Base-by-base conservation (phyloP, 2,888 invertebrate species). In the Oxyscelio sp. region DNA sequence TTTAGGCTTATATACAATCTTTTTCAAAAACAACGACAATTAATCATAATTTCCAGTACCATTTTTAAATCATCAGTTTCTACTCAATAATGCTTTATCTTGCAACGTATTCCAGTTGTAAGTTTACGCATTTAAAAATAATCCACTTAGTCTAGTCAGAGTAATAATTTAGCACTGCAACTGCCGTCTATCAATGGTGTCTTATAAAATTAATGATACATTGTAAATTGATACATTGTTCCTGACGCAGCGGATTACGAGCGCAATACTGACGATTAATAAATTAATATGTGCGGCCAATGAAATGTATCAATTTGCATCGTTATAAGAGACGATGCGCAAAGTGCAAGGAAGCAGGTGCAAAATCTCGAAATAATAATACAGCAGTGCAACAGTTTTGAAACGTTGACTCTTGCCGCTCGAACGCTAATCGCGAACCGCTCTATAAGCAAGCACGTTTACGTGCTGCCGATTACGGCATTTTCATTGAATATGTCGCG, bases 391-490 rank as follows among this genome's bases (percentile, higher is more conserved):
- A 38, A 19, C 48, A 17, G 17, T 58, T 66, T 59, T 27, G 27
- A 27, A 48, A 24, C 2, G 50, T 15, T 9, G 50, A 81, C 70
- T 74, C 74, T 81, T 74, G 54, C 45, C 52, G 59, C 27, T 9
- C 59, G 15, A 2, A 24, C 56, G 52, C 45, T 74, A 80, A 80
- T 68, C 80, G 66, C 66, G 52, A 80, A 66, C 48, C 21, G 68
- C 54, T 81, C 61, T 74, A 74, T 81, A 75, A 82, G 75, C 82
- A 65, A 70, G 74, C 52, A 17, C 56, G 63, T 56, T 74, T 83
- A 83, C n/a, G n/a, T n/a, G n/a, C n/a, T n/a, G n/a, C n/a, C n/a
- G n/a, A n/a, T n/a, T n/a, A n/a, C n/a, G n/a, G n/a, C n/a, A n/a
- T n/a, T n/a, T n/a, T n/a, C n/a, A n/a, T n/a, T n/a, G n/a, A n/a